Conservation (phyloP, 2,888 invertebrate species). For the Eupithecia exiguata region DNA sequence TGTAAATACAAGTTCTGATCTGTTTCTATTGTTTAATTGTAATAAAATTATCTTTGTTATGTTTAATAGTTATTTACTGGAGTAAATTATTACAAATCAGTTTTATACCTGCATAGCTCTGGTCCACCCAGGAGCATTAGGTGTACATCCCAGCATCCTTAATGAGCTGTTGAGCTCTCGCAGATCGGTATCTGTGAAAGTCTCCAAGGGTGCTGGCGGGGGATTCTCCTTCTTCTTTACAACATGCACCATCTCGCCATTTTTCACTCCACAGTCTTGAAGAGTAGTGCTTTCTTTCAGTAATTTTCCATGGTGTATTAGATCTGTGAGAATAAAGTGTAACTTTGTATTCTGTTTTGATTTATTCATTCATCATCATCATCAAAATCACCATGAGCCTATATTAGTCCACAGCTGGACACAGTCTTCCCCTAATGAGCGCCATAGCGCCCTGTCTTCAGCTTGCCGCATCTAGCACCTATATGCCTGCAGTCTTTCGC, state of each 20-base stretch:
- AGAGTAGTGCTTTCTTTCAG: slow-evolving; percentile 85
- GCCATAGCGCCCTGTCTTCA: too few relatives aligned
- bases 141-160: slow-evolving; percentile 83
- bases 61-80: too few relatives aligned
- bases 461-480: too few relatives aligned
- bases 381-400: too few relatives aligned
- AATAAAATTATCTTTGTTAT: too few relatives aligned
- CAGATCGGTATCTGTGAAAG: slow-evolving; percentile 84
- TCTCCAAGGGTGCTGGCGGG: slow-evolving; percentile 66
- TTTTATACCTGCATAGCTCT: slow-evolving; percentile 85
- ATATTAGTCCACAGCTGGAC: too few relatives aligned
- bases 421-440: too few relatives aligned
- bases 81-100: not conserved
- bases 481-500: too few relatives aligned
- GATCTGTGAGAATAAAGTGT: slow-evolving; percentile 72
- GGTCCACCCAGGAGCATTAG: slow-evolving; percentile 85
- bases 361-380: too few relatives aligned
- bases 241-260: slow-evolving; percentile 84
- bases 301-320: slow-evolving; percentile 88
- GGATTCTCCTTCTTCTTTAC: slow-evolving; percentile 75
- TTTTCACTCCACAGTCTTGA: slow-evolving; percentile 85
- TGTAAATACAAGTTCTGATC: too few relatives aligned
- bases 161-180: slow-evolving; percentile 86
- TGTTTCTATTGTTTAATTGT: too few relatives aligned
- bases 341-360: not conserved